Conservation (phyloP, 2,888 invertebrate genomes). For the Neoascia interrupta region DNA sequence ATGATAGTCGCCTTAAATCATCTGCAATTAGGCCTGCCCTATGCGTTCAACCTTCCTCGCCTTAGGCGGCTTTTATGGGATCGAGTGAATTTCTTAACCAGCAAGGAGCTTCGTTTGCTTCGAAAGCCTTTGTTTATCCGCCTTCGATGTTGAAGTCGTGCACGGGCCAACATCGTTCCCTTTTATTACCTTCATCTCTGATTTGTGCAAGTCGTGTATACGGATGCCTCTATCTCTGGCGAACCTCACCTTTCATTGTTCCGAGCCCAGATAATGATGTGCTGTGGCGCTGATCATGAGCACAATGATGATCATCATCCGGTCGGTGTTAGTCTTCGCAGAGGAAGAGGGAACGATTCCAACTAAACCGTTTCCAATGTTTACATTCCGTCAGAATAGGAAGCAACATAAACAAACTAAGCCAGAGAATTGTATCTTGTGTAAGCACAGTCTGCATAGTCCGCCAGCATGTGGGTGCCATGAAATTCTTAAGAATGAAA, state of each 20-base stretch:
- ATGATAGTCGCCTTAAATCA: constrained; percentile 50
- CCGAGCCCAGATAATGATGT: constrained; percentile 42
- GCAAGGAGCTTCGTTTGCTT: constrained; percentile 53
- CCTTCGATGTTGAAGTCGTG: constrained; percentile 23
- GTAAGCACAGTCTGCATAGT: constrained; percentile 33
- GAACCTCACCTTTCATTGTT: constrained; percentile 65
- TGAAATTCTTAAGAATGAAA: constrained; percentile 65
- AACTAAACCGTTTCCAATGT: constrained; percentile 37
- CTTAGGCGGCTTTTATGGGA: too few relatives aligned
- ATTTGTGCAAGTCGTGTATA: constrained; percentile 61
- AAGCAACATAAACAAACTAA: constrained; percentile 63
- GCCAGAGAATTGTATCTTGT: constrained; percentile 16
- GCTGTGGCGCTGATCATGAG: neutral
- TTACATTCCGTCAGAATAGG: constrained; percentile 46
- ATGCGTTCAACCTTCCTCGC: constrained; percentile 43
- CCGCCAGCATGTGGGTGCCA: constrained; percentile 62
- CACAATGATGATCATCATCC: constrained; percentile 8
- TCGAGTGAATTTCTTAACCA: too few relatives aligned
- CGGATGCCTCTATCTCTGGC: constrained; percentile 43
- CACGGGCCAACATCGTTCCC: constrained; percentile 40
- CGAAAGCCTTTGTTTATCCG: constrained; percentile 48
- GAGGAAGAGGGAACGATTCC: constrained; percentile 1
- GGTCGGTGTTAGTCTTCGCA: constrained; percentile 23
- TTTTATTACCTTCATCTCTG: constrained; percentile 64
- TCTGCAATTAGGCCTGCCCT: constrained; percentile 62